A percentile compares a stretch with the other conserved stretches of the same genome.
phyloP scores from a whole-genome alignment of 2,888 invertebrate species.

The Ichneumon xanthorius region DNA sequence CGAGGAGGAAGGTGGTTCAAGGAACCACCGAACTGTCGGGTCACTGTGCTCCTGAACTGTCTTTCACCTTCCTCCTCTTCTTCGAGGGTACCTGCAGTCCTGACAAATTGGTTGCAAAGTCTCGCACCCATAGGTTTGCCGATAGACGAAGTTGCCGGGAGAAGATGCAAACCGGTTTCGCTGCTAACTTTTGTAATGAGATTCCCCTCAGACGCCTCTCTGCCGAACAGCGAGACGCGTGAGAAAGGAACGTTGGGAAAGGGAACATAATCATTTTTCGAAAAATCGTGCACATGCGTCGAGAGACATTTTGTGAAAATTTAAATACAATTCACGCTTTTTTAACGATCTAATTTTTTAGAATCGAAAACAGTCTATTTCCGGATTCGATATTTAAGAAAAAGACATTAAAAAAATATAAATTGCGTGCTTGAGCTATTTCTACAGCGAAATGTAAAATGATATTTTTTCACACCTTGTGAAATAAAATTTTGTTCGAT shows the following conservation, averaged over 20 bases:
- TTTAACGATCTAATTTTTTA: too few species aligned
- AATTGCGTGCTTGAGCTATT: background rate
- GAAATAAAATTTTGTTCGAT: too few species aligned
- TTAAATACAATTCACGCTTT: background rate
- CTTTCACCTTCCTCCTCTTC: constrained; percentile 39
- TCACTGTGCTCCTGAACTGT: constrained; percentile 35
- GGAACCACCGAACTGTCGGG: constrained; percentile 38
- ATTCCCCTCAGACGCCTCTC: constrained; percentile 74
- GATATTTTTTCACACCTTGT: background rate
- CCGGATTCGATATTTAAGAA: too few species aligned
- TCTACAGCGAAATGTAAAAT: background rate
- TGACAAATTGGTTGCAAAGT: constrained; percentile 69
- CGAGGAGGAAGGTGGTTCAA: constrained; percentile 44
- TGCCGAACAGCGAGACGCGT: constrained; percentile 40
- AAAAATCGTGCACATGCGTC: constrained; percentile 37
- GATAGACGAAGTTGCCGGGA: constrained; percentile 63
- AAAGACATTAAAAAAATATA: too few species aligned
- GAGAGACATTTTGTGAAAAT: background rate
- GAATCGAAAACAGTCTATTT: too few species aligned
- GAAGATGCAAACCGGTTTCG: constrained; percentile 77
- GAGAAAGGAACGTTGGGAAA: constrained; percentile 49
- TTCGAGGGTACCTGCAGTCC: constrained; percentile 39
- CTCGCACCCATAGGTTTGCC: constrained; percentile 63
- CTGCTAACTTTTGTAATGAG: constrained; percentile 78
- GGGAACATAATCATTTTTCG: constrained; percentile 36